phyloP scores from a whole-genome alignment of 1,140 invertebrate genomes.

The Bombus breviceps region DNA sequence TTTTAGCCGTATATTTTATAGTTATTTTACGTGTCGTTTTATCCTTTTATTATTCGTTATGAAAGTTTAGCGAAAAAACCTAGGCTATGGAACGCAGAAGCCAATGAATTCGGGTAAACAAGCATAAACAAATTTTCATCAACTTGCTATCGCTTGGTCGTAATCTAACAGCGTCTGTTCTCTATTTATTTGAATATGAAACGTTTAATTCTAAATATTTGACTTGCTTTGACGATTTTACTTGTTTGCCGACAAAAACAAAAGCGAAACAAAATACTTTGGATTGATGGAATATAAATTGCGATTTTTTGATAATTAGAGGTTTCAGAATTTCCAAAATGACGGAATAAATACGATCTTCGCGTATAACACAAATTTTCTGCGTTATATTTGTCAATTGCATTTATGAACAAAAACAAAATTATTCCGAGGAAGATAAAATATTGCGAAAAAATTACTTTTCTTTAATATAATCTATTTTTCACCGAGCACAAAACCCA shows the following conservation, averaged over 20 bases:
- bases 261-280: too few species aligned
- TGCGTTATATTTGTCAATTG: not conserved
- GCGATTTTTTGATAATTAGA: not conserved
- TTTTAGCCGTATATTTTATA: not conserved
- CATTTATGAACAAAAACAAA: too few species aligned
- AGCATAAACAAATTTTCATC: conserved; percentile 16
- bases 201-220: not conserved
- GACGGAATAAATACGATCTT: not conserved
- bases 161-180: not conserved
- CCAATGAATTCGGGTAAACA: not conserved
- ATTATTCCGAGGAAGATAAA: not conserved
- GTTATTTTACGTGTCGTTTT: not conserved
- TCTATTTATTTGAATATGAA: not conserved
- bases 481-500: not conserved
- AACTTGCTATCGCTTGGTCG: not conserved
- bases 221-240: not conserved
- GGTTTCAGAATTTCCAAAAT: not conserved
- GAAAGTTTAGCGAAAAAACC: not conserved
- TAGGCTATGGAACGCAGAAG: not conserved
- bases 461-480: not conserved
- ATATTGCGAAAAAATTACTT: not conserved
- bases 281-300: not conserved
- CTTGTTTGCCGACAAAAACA: too few species aligned
- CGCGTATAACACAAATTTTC: not conserved
- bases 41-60: not conserved